phyloP scores from a whole-genome alignment of 2,797 vertebrate genomes.

The Scolopax bukidnonensis region DNA sequence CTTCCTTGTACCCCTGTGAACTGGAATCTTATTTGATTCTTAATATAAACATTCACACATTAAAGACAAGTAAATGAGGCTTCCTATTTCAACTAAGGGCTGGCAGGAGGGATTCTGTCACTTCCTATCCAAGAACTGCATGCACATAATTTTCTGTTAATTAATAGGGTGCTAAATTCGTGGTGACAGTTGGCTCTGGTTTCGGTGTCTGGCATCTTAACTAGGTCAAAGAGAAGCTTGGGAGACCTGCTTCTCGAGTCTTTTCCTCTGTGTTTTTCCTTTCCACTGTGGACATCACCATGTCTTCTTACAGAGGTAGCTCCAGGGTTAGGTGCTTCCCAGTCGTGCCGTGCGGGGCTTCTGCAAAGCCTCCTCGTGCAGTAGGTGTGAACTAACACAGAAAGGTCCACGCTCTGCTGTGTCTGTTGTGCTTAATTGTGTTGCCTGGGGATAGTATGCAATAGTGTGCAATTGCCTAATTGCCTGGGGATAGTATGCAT shows the following conservation, averaged over 20 bases:
- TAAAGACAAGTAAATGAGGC: neutral
- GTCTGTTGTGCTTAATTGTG: too few species aligned
- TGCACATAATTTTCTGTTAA: neutral
- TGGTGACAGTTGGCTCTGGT: neutral
- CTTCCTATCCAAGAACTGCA: neutral
- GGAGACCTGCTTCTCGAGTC: neutral
- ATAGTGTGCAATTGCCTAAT: too few species aligned
- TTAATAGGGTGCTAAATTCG: neutral
- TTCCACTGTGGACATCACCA: neutral
- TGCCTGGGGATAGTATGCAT: too few species aligned
- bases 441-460: too few species aligned
- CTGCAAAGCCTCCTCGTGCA: too few species aligned
- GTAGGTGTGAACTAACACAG: too few species aligned
- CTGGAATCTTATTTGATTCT: neutral
- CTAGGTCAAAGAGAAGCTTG: neutral
- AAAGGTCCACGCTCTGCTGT: too few species aligned
- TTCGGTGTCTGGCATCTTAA: neutral
- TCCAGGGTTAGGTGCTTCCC: neutral
- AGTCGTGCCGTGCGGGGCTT: too few species aligned
- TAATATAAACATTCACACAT: neutral
- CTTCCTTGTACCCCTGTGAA: neutral
- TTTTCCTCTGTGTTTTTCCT: neutral
- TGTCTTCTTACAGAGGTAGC: neutral
- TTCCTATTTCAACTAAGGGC: neutral
- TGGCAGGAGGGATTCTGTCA: neutral